Conservation (phyloP, 1,140 invertebrate species). For the Cryptotermes secundus region DNA sequence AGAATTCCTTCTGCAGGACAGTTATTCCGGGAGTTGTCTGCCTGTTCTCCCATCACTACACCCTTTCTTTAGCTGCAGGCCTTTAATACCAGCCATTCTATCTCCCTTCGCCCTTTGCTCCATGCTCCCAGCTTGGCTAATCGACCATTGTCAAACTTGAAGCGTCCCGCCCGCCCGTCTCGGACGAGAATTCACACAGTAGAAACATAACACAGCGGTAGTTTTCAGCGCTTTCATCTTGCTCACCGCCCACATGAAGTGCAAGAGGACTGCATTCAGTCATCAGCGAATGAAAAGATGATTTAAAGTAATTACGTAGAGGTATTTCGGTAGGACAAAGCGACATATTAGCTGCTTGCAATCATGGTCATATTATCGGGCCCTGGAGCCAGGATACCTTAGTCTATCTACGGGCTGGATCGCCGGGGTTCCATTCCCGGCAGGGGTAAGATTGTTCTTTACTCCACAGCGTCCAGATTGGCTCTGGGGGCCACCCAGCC, state of each 20-base stretch:
- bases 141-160: slow-evolving; percentile 7
- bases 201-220: slow-evolving; percentile 16
- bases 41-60: slow-evolving; percentile 1
- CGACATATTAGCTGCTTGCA: background rate
- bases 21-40: slow-evolving; percentile 10
- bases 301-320: background rate
- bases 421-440: too few relatives aligned
- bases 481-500: too few relatives aligned
- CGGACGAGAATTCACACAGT: background rate
- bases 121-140: slow-evolving; percentile 4
- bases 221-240: background rate
- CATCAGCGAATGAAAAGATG: background rate
- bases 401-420: too few relatives aligned
- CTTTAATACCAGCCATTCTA: background rate
- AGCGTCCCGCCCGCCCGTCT: slow-evolving; percentile 4
- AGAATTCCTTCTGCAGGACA: background rate
- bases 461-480: too few relatives aligned
- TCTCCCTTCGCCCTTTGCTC: slow-evolving; percentile 4
- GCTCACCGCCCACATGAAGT: background rate
- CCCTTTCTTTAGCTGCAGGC: background rate
- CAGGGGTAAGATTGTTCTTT: too few relatives aligned
- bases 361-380: background rate
- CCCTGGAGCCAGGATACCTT: too few relatives aligned
- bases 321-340: background rate
- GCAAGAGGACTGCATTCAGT: background rate